A percentile compares a stretch with the other conserved stretches of the same genome.
Conservation (phyloP, 1,140 invertebrate genomes). For the Tribolium madens region DNA sequence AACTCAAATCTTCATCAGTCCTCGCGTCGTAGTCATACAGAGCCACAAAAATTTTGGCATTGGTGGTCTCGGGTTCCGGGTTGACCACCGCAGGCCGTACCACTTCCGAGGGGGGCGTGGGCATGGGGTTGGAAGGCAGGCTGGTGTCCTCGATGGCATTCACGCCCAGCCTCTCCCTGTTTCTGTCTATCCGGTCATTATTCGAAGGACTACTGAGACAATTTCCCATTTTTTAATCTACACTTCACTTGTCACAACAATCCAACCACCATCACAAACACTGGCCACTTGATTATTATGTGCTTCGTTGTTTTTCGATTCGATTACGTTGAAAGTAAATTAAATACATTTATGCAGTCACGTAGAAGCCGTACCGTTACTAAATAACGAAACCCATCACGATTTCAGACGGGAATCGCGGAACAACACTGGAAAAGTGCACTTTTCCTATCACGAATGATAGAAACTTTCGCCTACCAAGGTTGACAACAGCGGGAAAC, state of each 20-base stretch:
- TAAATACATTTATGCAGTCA: conserved; percentile 26
- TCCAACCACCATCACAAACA: conserved; percentile 32
- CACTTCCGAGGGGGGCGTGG: conserved; percentile 75
- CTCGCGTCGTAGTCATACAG: conserved; percentile 99
- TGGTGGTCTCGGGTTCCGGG: conserved; percentile 73
- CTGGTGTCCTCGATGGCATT: conserved; percentile 71
- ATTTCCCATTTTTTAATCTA: conserved; percentile 73
- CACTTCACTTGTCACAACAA: conserved; percentile 54
- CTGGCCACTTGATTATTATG: conserved; percentile 22
- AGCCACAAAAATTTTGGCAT: conserved; percentile 94
- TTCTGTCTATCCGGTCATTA: conserved; percentile 74
- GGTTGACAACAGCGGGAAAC: background rate
- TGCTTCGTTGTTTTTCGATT: conserved; percentile 25
- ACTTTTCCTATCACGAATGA: conserved; percentile 28
- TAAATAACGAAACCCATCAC: conserved; percentile 23
- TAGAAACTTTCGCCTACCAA: conserved; percentile 30
- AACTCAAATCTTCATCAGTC: conserved; percentile 98
- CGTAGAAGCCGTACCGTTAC: conserved; percentile 9
- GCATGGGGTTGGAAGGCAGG: conserved; percentile 74
- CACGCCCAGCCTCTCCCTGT: conserved; percentile 64
- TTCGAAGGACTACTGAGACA: conserved; percentile 77
- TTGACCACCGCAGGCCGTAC: conserved; percentile 72
- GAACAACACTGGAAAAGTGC: conserved; percentile 28
- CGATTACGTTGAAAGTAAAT: conserved; percentile 33
- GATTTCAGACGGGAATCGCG: conserved; percentile 1